Percentiles rank a stretch among this genome's conserved stretches.
These are phyloP conservation scores for Pogonus chalceus DNA, from an alignment of 1,140 invertebrate genomes.

Conservation along the genomic window DNA sequence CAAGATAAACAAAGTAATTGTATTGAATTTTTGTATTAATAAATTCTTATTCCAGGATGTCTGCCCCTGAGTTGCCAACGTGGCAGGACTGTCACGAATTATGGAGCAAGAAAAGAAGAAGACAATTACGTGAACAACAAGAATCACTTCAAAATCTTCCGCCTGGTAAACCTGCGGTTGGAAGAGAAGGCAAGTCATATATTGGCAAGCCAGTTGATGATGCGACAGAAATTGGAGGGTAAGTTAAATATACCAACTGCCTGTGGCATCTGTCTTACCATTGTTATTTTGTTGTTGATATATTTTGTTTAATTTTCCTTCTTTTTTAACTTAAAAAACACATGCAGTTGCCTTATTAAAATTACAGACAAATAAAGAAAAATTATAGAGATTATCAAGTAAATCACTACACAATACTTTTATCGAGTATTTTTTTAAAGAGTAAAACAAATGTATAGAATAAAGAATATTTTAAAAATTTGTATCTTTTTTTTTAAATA, in stretches of 20 bases:
- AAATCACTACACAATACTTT: slow-evolving; percentile 16
- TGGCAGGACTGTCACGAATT: slow-evolving; percentile 99
- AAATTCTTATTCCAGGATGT: slow-evolving; percentile 51
- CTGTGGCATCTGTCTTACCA: slow-evolving; percentile 18
- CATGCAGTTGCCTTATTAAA: slow-evolving; percentile 16
- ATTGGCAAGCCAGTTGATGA: slow-evolving; percentile 38
- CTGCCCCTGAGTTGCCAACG: slow-evolving; percentile 72
- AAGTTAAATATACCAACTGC: slow-evolving; percentile 32
- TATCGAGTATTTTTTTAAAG: slow-evolving; percentile 13
- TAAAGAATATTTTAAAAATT: too few species aligned
- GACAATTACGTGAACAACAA: slow-evolving; percentile 69
- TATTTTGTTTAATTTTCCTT: slow-evolving; percentile 24
- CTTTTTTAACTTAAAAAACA: slow-evolving; percentile 14
- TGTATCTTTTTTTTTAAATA: too few species aligned
- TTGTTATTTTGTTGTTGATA: slow-evolving; percentile 23
- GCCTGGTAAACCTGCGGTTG: slow-evolving; percentile 32
- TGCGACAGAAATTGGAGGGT: slow-evolving; percentile 44
- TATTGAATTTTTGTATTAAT: background rate
- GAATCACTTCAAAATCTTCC: slow-evolving; percentile 42
- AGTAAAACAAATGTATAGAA: too few species aligned
- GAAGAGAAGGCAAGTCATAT: slow-evolving; percentile 26
- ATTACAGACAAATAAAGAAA: slow-evolving; percentile 9
- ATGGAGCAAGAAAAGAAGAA: slow-evolving; percentile 89
- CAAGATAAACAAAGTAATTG: background rate
- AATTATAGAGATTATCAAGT: slow-evolving; percentile 22